These are phyloP conservation scores for Oreocharis arfaki DNA, from an alignment of 2,113 vertebrate species.

Conservation along the genomic window DNA sequence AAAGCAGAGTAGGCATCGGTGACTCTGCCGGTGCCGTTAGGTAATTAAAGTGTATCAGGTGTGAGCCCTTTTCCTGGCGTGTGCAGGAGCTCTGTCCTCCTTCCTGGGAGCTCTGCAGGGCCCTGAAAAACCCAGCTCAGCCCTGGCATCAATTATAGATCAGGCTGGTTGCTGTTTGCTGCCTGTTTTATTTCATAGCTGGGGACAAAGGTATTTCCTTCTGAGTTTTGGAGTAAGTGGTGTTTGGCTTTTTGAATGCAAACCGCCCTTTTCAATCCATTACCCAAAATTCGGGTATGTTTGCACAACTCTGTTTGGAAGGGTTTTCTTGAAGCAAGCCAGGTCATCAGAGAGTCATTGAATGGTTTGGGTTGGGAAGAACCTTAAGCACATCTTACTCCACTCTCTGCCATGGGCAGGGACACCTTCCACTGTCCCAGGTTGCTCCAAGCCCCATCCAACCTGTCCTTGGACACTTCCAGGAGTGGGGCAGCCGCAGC, in stretches of 20 bases:
- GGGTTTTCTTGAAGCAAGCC: accelerated
- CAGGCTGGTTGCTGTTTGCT: background rate
- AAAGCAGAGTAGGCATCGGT: background rate
- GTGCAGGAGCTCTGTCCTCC: background rate
- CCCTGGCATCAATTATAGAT: background rate
- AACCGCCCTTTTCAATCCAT: accelerated
- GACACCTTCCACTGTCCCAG: background rate
- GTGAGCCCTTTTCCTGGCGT: background rate
- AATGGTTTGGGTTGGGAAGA: background rate
- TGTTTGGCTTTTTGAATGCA: background rate
- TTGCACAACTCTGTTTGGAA: background rate
- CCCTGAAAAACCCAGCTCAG: background rate
- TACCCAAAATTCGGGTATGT: background rate
- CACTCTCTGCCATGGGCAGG: background rate
- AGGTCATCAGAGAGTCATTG: accelerated
- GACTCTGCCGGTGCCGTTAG: background rate
- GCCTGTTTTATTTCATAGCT: background rate
- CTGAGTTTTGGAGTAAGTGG: background rate
- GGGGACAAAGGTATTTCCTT: background rate
- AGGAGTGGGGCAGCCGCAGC: background rate
- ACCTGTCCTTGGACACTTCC: background rate
- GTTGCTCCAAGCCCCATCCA: background rate
- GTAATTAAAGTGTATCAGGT: conserved; percentile 4
- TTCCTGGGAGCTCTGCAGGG: background rate
- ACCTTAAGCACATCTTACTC: background rate